Conservation (phyloP, 2,113 vertebrate species). For the Entosphenus tridentatus region DNA sequence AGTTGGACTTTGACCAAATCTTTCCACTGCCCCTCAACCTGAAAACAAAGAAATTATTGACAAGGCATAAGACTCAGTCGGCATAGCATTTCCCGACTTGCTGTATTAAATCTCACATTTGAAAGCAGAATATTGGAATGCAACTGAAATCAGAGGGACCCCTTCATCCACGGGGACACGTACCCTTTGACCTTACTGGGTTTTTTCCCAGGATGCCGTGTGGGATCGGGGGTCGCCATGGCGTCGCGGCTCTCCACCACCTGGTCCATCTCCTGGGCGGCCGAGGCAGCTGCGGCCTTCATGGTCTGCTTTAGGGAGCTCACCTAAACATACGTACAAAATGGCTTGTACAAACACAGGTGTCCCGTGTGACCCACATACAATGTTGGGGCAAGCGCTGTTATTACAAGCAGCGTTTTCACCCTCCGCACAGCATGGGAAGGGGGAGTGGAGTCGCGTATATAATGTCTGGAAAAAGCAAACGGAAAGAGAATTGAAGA, state of each 20-base stretch:
- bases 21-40: too few species aligned
- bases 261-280: conserved; percentile 33
- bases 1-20: too few species aligned
- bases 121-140: too few species aligned
- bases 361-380: background rate
- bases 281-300: conserved; percentile 29
- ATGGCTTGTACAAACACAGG: conserved; percentile 2
- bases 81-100: too few species aligned
- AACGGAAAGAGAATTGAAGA: background rate
- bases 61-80: too few species aligned
- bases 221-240: conserved; percentile 25
- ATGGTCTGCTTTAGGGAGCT: conserved; percentile 42
- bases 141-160: too few species aligned
- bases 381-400: background rate
- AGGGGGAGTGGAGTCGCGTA: background rate
- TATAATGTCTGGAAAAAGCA: background rate
- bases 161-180: conserved; percentile 18
- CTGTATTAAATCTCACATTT: too few species aligned
- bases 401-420: background rate
- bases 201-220: conserved; percentile 43
- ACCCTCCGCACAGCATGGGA: background rate
- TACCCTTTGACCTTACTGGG: conserved; percentile 53
- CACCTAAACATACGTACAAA: conserved; percentile 21
- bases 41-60: too few species aligned
- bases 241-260: conserved; percentile 33